phyloP scores from a whole-genome alignment of 2,888 invertebrate species.

The Pyralis farinalis region DNA sequence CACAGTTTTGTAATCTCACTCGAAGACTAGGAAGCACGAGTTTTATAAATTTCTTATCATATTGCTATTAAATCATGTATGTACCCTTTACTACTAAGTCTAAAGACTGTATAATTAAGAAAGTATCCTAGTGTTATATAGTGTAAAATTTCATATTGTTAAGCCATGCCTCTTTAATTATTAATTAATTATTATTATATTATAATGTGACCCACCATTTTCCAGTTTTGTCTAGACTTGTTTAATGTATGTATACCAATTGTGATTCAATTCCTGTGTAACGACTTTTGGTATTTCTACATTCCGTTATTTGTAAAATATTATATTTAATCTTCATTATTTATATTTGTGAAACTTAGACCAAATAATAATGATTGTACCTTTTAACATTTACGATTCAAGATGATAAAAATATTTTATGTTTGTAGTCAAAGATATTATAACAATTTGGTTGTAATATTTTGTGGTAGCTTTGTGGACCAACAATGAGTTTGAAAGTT shows the following conservation, averaged over 20 bases:
- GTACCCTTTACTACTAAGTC: constrained; percentile 73
- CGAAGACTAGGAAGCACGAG: constrained; percentile 73
- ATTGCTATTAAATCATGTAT: constrained; percentile 62
- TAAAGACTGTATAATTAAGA: constrained; percentile 80
- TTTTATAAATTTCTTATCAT: constrained; percentile 64
- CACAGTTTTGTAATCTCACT: constrained; percentile 76
- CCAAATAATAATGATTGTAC: constrained; percentile 82
- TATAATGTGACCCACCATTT: constrained; percentile 78
- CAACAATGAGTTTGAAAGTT: constrained; percentile 73
- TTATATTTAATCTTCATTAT: constrained; percentile 72
- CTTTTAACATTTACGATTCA: constrained; percentile 73
- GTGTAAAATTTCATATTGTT: constrained; percentile 70
- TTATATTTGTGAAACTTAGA: constrained; percentile 78
- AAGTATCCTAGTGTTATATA: constrained; percentile 73
- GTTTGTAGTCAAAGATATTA: constrained; percentile 15
- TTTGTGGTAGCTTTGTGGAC: constrained; percentile 78
- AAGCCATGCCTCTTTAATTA: constrained; percentile 59
- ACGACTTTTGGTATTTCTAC: constrained; percentile 72
- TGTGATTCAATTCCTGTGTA: constrained; percentile 47
- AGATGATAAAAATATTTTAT: constrained; percentile 60
- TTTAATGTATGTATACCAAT: constrained; percentile 71
- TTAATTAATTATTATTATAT: constrained; percentile 56
- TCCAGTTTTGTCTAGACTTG: constrained; percentile 76
- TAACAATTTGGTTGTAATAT: constrained; percentile 41
- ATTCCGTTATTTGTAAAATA: constrained; percentile 78